phyloP scores from a whole-genome alignment of 2,888 invertebrate genomes.

The Cynaeus angustus region DNA sequence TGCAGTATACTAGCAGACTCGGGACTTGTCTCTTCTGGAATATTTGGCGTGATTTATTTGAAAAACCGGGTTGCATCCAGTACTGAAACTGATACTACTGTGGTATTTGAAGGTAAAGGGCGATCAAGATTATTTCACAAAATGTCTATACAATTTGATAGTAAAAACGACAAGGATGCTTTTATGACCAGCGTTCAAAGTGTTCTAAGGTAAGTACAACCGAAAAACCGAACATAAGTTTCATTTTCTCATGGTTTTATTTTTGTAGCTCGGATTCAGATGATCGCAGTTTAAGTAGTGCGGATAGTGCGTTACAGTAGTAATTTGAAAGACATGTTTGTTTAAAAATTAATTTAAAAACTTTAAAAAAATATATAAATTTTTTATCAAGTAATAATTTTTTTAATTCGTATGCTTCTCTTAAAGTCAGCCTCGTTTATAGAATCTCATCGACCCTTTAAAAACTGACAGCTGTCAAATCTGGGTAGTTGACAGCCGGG shows the following conservation, averaged over 20 bases:
- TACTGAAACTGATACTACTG: conserved; percentile 38
- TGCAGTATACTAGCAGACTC: conserved; percentile 31
- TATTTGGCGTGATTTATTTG: conserved; percentile 38
- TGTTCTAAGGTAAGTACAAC: conserved; percentile 42
- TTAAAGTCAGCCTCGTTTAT: too few relatives aligned
- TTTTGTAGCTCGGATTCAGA: conserved; percentile 46
- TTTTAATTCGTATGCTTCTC: too few relatives aligned
- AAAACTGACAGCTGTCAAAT: background rate
- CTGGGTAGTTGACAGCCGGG: too few relatives aligned
- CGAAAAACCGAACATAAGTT: conserved; percentile 24
- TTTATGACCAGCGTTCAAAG: too few relatives aligned
- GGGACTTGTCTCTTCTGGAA: conserved; percentile 24
- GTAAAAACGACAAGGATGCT: conserved; percentile 37
- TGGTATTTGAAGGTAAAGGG: conserved; percentile 38
- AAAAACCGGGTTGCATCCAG: conserved; percentile 36
- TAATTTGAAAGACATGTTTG: too few relatives aligned
- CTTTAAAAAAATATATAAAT: too few relatives aligned
- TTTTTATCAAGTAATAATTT: too few relatives aligned
- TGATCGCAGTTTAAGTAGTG: too few relatives aligned
- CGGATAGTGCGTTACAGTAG: too few relatives aligned
- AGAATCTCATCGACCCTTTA: too few relatives aligned
- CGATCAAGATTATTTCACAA: conserved; percentile 27
- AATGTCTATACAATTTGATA: conserved; percentile 35
- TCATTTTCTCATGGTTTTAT: conserved; percentile 43
- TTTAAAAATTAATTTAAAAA: too few relatives aligned